Evolutionary conservation across 2,113 vertebrate genomes (phyloP), one percentile per base, ranked within the genome.

Genomic region (Nothocercus julius): DNA sequence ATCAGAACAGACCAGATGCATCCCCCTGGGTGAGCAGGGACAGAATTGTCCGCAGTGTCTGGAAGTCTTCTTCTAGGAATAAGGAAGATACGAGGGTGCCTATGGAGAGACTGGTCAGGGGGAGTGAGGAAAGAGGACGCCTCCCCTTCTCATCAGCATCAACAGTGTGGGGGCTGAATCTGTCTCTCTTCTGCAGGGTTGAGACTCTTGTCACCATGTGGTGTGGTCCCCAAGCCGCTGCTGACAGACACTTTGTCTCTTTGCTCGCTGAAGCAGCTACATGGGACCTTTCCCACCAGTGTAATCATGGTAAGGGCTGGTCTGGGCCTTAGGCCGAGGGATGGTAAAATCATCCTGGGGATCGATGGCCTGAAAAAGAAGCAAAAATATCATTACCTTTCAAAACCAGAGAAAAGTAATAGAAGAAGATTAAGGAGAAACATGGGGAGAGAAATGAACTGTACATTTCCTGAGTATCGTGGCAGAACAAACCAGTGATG

Each of bases 301-400:
- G 54, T 97, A 97, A 44, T 92, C 94, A 14, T 97, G 67, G 36
- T 97, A 97, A 2, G 97, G 96, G 75, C 97, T 97, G 40, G 89
- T 63, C 19, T 67, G 87, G 8, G 96, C 61, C 73, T 97, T 96
- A 72, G 96, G 85, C 5, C 97, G 95, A 80, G 97, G 97, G 54
- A 98, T 98, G 56, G 96, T 96, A 83, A 98, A 98, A 24, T 98
- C 95, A 66, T 81, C 93, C 49, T 84, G 68, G 4, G 94, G 49
- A 28, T 94, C 75, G 0, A 97, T 92, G 18, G 83, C 77, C 97
- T 98, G 94, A 82, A 97, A 95, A 93, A 24, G 51, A 96, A 94
- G 27, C 12, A 92, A 30, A n/a, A 44, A 47, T 76, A 2, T 30
- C 13, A 85, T 95, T 81, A 95, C 12, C 14, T 74, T 63, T 79